These are phyloP conservation scores for Cryptoprocta ferox DNA, from an alignment of 2,797 vertebrate species.

Conservation along the genomic window DNA sequence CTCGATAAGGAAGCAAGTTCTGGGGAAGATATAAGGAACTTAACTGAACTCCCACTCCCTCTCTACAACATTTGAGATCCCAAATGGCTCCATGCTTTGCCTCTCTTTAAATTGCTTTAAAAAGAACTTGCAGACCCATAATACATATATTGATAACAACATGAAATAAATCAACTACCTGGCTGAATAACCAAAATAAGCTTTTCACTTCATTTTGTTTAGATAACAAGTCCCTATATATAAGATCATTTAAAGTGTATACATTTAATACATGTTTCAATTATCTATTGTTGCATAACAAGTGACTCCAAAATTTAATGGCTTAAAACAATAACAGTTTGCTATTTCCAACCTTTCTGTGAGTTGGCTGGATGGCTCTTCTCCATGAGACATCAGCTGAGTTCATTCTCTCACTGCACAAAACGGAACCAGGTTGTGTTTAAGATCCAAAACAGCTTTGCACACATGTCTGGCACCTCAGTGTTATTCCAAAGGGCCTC, in stretches of 20 bases:
- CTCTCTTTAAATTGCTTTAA: not conserved
- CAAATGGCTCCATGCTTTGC: not conserved
- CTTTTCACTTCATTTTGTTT: not conserved
- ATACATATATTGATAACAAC: not conserved
- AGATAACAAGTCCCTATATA: not conserved
- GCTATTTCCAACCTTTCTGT: not conserved
- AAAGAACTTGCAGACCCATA: not conserved
- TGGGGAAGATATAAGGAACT: slow-evolving; percentile 92
- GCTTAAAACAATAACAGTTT: not conserved
- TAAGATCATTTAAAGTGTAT: not conserved
- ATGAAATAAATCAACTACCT: not conserved
- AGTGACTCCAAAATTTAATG: not conserved
- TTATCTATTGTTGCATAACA: not conserved
- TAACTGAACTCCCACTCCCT: slow-evolving; percentile 44
- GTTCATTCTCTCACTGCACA: not conserved
- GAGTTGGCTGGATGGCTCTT: not conserved
- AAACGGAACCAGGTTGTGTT: not conserved
- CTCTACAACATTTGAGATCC: not conserved
- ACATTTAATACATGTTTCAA: not conserved
- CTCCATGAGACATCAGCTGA: not conserved
- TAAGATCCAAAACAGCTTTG: not conserved
- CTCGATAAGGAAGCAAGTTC: slow-evolving; percentile 94
- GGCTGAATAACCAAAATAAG: not conserved
- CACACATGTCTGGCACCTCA: not conserved
- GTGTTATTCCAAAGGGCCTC: not conserved